Evolutionary conservation across 2,888 invertebrate species (phyloP), one percentile per base, ranked within the genome.

Genomic region (Philonicus albiceps): DNA sequence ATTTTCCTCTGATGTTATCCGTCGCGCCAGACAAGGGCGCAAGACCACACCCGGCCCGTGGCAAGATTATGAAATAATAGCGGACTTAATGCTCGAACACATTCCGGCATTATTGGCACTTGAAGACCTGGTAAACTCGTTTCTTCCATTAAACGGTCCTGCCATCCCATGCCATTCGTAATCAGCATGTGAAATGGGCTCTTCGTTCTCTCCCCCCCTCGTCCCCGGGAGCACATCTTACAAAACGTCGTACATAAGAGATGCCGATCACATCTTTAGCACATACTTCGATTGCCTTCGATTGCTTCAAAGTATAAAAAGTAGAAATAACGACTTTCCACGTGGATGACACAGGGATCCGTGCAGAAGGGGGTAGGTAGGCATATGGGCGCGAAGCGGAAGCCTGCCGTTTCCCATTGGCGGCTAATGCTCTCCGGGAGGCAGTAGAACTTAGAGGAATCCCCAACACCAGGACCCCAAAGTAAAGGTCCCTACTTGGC

Each of bases 261-360:
- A 86, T 86, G 80, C 86, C 64, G 86, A 86, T 86, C 80, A 86
- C 86, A 86, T 86, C 55, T 80, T 86, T 86, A 72, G 72, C 86
- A 86, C 86, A 86, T 86, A 78, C 78, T 86, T 86, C 75, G 85
- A 75, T 75, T 85, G 75, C 85, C 53, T 85, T 85, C 85, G 75
- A 85, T 85, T 85, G 53, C 73, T 74, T n/a, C 43, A 85, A 85
- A 30, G 31, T 40, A 86, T 43, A 72, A 64, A 64, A 81, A 86
- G 40, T 78, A 73, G 81, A 83, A 86, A 86, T 86, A 75, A 83
- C 83, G 83, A 72, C 83, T 83, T 83, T 83, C 72, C 72, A 43
- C 37, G 16, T 27, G 16, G 74, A 13, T 13, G 74, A 34, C 43
- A 37, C 2, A 13, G 22, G 78, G 40, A 40, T 22, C 4, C 16